Evolutionary conservation across 1,140 invertebrate species (phyloP).

Genomic region (Drosophila orosa): DNA sequence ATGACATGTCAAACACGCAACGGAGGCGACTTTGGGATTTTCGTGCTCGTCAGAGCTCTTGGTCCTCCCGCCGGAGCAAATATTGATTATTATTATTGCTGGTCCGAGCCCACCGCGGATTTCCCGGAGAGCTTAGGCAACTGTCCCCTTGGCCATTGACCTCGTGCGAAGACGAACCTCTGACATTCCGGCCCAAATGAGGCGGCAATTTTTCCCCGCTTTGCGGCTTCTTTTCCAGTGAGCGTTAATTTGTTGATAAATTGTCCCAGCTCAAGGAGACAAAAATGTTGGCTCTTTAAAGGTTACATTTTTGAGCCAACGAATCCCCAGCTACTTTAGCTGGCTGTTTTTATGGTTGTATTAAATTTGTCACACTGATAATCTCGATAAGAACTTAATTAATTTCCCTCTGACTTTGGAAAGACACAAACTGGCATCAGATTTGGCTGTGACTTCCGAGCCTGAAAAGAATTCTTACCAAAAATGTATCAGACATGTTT

Average conservation of each 20-base stretch:
- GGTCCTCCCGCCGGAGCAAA: conserved; percentile 35
- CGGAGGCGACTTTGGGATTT: conserved; percentile 47
- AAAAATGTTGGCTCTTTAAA: conserved; percentile 27
- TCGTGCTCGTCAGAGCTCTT: conserved; percentile 10
- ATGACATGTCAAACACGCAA: conserved; percentile 80
- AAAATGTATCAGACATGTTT: conserved; percentile 43
- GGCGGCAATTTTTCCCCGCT: conserved; percentile 49
- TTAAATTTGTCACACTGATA: conserved; percentile 72
- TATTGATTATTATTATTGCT: conserved; percentile 75
- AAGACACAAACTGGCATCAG: conserved; percentile 12
- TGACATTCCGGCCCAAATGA: conserved; percentile 63
- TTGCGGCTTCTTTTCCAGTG: conserved; percentile 33
- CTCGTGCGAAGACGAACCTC: conserved; percentile 42
- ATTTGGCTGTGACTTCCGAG: background rate
- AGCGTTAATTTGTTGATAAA: conserved; percentile 72
- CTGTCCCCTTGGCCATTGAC: conserved; percentile 58
- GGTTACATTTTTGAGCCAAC: conserved; percentile 1
- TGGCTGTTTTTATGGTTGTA: conserved; percentile 20
- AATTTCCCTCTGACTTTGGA: conserved; percentile 41
- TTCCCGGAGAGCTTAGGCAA: conserved; percentile 56
- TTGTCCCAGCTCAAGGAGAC: conserved; percentile 35
- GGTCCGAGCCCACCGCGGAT: conserved; percentile 68
- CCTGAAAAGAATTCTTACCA: background rate
- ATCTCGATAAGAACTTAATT: conserved; percentile 65
- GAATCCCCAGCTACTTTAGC: conserved; percentile 3